Evolutionary conservation across 2,797 vertebrate genomes (phyloP).

Genomic region (Siniperca scherzeri): DNA sequence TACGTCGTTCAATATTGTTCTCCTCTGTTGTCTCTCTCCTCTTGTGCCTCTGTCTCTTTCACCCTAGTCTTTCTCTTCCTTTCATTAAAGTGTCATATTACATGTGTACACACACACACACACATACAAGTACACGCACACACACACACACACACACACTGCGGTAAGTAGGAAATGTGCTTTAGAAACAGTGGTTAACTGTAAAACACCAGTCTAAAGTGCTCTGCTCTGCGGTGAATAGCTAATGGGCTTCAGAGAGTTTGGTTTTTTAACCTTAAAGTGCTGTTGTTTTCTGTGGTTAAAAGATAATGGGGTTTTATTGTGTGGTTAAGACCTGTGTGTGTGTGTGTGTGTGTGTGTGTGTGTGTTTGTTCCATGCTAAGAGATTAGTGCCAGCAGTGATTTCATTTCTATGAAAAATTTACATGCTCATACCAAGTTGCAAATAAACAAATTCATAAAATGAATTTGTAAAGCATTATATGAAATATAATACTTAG

Average conservation of each 20-base stretch:
- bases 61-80: constrained; percentile 64
- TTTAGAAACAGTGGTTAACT: constrained; percentile 79
- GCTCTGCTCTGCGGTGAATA: constrained; percentile 80
- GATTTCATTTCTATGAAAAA: constrained; percentile 41
- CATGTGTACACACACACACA: constrained; percentile 56
- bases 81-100: constrained; percentile 84
- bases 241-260: constrained; percentile 77
- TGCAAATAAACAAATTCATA: neutral
- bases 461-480: neutral
- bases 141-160: constrained; percentile 52
- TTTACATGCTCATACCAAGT: neutral
- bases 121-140: constrained; percentile 35
- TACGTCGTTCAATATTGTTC: constrained; percentile 58
- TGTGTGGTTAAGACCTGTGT: constrained; percentile 70
- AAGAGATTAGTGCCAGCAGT: constrained; percentile 11
- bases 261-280: constrained; percentile 76
- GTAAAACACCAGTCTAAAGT: constrained; percentile 77
- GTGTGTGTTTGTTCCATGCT: constrained; percentile 23
- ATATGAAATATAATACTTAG: neutral
- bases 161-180: constrained; percentile 75
- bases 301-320: constrained; percentile 75
- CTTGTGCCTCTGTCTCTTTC: constrained; percentile 58
- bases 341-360: constrained; percentile 42
- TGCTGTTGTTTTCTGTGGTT: constrained; percentile 80
- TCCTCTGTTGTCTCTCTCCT: constrained; percentile 52